Evolutionary conservation across 1,140 invertebrate species (phyloP).

Genomic region (Leptopilina boulardi): DNA sequence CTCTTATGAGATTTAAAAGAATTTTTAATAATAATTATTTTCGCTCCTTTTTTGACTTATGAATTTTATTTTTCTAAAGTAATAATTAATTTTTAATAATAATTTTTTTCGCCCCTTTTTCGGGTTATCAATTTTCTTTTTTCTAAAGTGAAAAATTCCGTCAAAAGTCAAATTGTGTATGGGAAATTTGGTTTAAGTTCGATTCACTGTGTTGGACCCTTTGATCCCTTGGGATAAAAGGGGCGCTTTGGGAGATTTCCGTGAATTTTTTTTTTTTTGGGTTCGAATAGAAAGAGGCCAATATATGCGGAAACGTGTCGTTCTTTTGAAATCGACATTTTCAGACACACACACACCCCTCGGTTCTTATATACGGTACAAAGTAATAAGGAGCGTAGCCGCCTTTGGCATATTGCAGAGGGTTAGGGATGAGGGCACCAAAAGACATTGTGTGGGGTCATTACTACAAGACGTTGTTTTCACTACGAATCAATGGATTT

Average conservation of each 20-base stretch:
- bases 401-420: not conserved
- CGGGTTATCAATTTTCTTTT: not conserved
- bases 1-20: not conserved
- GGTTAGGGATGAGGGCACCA: not conserved
- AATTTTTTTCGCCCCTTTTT: not conserved
- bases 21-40: too few relatives aligned
- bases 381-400: constrained; percentile 11
- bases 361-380: not conserved
- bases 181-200: constrained; percentile 5
- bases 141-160: not conserved
- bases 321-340: constrained; percentile 12
- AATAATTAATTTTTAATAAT: too few relatives aligned
- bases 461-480: constrained; percentile 32
- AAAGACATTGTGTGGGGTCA: constrained; percentile 15
- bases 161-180: not conserved
- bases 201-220: constrained; percentile 14
- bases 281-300: not conserved
- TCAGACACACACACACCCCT: not conserved
- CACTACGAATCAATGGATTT: constrained; percentile 17
- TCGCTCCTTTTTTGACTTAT: too few relatives aligned
- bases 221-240: not conserved
- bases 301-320: constrained; percentile 7
- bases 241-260: not conserved
- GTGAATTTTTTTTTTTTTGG: constrained; percentile 7
- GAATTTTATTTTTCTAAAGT: too few relatives aligned